Evolutionary conservation across 2,113 vertebrate species (phyloP).

Genomic region (Natator depressus): DNA sequence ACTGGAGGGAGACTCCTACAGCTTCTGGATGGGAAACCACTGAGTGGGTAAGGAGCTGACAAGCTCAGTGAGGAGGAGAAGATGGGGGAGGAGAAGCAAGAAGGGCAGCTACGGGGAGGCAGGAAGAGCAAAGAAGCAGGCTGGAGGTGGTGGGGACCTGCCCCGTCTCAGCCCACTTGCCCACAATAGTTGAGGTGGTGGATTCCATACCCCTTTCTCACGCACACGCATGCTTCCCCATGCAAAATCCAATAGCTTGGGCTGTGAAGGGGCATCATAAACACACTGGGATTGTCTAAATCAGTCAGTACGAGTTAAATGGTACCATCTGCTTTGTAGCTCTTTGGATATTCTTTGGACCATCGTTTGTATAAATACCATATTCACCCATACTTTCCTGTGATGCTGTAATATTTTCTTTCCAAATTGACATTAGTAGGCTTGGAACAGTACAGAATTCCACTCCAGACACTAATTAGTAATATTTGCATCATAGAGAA

Average conservation of each 20-base stretch:
- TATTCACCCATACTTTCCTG: accelerated
- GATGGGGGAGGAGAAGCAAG: not conserved
- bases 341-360: not conserved
- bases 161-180: not conserved
- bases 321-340: not conserved
- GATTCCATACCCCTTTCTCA: not conserved
- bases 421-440: not conserved
- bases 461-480: not conserved
- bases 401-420: not conserved
- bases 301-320: not conserved
- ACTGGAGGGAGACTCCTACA: not conserved
- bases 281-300: not conserved
- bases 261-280: not conserved
- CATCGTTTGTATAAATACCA: not conserved
- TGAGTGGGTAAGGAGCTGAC: not conserved
- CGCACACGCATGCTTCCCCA: not conserved
- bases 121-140: not conserved
- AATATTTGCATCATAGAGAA: not conserved
- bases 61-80: not conserved
- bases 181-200: not conserved
- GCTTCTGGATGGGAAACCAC: not conserved
- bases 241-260: not conserved
- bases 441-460: not conserved
- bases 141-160: not conserved
- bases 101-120: not conserved